Percentiles rank a stretch among this genome's conserved stretches.
Evolutionary conservation across 2,888 invertebrate genomes (phyloP).

Genomic region (Melinaea menophilus): DNA sequence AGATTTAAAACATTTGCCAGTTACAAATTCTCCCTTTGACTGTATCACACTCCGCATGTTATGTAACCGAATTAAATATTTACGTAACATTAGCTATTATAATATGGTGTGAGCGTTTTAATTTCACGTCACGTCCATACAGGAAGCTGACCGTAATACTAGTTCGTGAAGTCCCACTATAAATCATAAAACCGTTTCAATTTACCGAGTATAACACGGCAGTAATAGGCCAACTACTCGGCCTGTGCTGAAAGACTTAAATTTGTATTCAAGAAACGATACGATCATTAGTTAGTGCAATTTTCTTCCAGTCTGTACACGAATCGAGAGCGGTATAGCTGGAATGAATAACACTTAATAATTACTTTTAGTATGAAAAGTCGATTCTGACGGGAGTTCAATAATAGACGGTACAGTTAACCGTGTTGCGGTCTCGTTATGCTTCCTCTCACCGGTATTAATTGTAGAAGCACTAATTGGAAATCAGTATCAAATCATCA

Average conservation of each 20-base stretch:
- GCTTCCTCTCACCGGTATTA: constrained; percentile 8
- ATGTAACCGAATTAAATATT: constrained; percentile 10
- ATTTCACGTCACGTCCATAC: constrained; percentile 63
- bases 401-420: constrained; percentile 36
- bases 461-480: constrained; percentile 15
- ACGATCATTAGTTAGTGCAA: constrained; percentile 72
- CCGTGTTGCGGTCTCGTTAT: constrained; percentile 46
- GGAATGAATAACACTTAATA: constrained; percentile 44
- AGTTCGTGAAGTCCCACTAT: constrained; percentile 65
- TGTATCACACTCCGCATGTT: not conserved
- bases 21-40: not conserved
- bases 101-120: constrained; percentile 37
- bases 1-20: not conserved
- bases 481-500: constrained; percentile 6
- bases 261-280: constrained; percentile 74
- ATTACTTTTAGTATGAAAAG: constrained; percentile 59
- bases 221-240: constrained; percentile 59
- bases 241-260: constrained; percentile 65
- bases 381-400: constrained; percentile 52
- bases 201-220: constrained; percentile 65
- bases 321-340: constrained; percentile 55
- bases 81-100: constrained; percentile 23
- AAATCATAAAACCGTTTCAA: constrained; percentile 75
- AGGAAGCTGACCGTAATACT: constrained; percentile 64
- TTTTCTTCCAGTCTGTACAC: constrained; percentile 70